These are phyloP conservation scores for Enteromius treurensis DNA, from an alignment of 2,797 vertebrate genomes.

Conservation along the genomic window DNA sequence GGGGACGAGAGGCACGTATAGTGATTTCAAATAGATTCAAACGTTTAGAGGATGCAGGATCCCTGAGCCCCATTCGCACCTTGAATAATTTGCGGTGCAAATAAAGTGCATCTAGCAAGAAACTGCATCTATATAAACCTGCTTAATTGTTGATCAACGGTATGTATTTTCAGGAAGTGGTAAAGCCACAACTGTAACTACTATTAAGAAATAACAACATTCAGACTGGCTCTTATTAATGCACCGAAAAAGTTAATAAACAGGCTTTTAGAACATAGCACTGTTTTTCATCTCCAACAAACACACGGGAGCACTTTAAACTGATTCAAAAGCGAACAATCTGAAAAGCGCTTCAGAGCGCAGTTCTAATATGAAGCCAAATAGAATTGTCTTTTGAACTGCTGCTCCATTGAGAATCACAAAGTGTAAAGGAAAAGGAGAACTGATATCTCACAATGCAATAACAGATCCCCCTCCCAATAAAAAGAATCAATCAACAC, in stretches of 20 bases:
- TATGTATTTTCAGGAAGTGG: neutral
- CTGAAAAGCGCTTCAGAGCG: constrained; percentile 67
- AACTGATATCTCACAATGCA: constrained; percentile 72
- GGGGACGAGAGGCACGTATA: constrained; percentile 53
- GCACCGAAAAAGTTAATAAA: constrained; percentile 11
- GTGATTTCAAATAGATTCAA: constrained; percentile 62
- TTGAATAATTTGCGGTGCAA: constrained; percentile 53
- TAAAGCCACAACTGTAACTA: neutral
- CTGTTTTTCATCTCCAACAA: constrained; percentile 65
- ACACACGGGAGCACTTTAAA: constrained; percentile 70
- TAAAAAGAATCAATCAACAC: constrained; percentile 72
- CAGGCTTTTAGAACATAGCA: constrained; percentile 52
- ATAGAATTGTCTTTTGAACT: constrained; percentile 74
- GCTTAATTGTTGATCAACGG: neutral
- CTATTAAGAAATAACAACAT: constrained; percentile 20
- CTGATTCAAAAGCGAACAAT: constrained; percentile 68
- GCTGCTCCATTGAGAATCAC: constrained; percentile 72
- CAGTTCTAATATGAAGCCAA: constrained; percentile 69
- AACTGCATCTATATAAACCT: neutral
- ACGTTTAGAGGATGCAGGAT: constrained; percentile 32
- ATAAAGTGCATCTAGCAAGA: constrained; percentile 9
- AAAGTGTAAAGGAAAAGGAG: constrained; percentile 72
- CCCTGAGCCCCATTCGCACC: constrained; percentile 18
- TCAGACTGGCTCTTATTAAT: constrained; percentile 32
- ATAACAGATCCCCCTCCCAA: constrained; percentile 69